phyloP scores from a whole-genome alignment of 2,888 invertebrate species.

The Caradrina clavipalpis region DNA sequence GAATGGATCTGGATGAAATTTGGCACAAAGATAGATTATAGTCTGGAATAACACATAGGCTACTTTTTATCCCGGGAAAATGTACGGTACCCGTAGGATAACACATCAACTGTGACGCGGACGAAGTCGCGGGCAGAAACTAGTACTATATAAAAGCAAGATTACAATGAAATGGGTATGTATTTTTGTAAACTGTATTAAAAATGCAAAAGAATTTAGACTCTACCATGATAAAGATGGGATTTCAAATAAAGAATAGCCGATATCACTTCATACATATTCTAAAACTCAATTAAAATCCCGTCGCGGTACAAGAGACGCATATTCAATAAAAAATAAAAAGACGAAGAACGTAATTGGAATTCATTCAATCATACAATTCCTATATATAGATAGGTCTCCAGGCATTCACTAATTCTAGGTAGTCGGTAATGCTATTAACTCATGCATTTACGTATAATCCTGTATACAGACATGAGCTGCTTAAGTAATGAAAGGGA shows the following conservation, averaged over 20 bases:
- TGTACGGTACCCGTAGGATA: too few relatives aligned
- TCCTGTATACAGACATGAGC: conserved; percentile 8
- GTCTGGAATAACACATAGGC: too few relatives aligned
- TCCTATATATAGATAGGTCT: conserved; percentile 2
- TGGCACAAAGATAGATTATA: too few relatives aligned
- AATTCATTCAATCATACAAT: conserved; percentile 26
- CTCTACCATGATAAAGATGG: neutral
- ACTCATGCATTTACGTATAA: conserved; percentile 37
- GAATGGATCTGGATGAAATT: too few relatives aligned
- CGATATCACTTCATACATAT: neutral
- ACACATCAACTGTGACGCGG: too few relatives aligned
- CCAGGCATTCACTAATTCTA: neutral
- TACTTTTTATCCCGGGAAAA: too few relatives aligned
- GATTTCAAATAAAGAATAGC: neutral
- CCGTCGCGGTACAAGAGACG: neutral
- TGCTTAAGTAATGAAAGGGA: neutral
- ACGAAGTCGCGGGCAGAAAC: too few relatives aligned
- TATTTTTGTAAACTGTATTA: neutral
- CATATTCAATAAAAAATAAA: conserved; percentile 10
- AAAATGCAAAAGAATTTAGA: neutral
- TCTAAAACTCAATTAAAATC: conserved; percentile 60
- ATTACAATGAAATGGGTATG: too few relatives aligned
- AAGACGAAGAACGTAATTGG: neutral
- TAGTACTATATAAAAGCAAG: too few relatives aligned
- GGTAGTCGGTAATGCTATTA: conserved; percentile 10